Percentiles rank a stretch among this genome's conserved stretches.
phyloP scores from a whole-genome alignment of 2,888 invertebrate genomes.

The Himalopsyche kuldschensis region DNA sequence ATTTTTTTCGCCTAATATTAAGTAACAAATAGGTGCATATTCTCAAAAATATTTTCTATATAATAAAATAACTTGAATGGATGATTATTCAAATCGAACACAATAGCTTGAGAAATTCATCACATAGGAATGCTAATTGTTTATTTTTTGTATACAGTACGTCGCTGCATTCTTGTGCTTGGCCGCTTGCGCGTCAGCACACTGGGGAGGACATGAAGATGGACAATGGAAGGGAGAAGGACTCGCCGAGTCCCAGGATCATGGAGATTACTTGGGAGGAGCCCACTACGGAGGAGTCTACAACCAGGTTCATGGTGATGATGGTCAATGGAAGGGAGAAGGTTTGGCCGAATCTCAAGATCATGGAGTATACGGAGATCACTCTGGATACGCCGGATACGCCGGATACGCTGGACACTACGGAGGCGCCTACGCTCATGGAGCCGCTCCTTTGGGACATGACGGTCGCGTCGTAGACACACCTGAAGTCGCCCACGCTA shows the following conservation, averaged over 20 bases:
- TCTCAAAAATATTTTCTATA: too few relatives aligned
- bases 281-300: too few relatives aligned
- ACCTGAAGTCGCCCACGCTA: conserved; percentile 65
- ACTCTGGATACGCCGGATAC: conserved; percentile 48
- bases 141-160: too few relatives aligned
- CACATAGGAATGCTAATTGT: too few relatives aligned
- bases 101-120: too few relatives aligned
- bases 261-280: conserved; percentile 1
- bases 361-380: conserved; percentile 49
- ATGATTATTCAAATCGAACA: too few relatives aligned
- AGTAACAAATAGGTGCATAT: too few relatives aligned
- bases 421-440: background rate
- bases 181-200: conserved; percentile 5
- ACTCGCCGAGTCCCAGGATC: conserved; percentile 21
- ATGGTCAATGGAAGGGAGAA: conserved; percentile 26
- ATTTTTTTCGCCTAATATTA: too few relatives aligned
- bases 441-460: conserved; percentile 19
- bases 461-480: conserved; percentile 53
- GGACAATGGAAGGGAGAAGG: conserved; percentile 21
- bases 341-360: conserved; percentile 23
- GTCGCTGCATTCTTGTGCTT: too few relatives aligned
- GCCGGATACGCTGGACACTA: background rate
- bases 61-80: too few relatives aligned
- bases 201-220: conserved; percentile 7
- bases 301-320: background rate